Conservation (phyloP, 2,888 invertebrate genomes). For the Tortrix viridana region DNA sequence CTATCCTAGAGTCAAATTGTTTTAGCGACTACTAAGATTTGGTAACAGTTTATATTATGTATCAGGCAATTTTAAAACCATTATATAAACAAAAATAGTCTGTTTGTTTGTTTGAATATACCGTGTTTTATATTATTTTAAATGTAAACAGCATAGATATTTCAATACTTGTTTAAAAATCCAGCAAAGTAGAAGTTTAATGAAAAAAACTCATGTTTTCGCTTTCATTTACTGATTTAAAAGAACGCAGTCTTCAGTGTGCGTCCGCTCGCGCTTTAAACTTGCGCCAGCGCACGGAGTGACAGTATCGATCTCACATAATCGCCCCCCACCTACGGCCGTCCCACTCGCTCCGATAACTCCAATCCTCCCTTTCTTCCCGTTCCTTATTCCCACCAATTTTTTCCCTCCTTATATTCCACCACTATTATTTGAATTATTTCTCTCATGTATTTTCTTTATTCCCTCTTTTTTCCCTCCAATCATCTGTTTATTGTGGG, state of each 20-base stretch:
- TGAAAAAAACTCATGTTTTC: no score
- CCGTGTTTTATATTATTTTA: no score
- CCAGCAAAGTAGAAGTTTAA: no score
- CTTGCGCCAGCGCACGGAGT: constrained; percentile 55
- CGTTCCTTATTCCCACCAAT: constrained; percentile 82
- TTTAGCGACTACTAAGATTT: no score
- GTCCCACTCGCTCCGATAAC: constrained; percentile 77
- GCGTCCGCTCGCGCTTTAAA: constrained; percentile 40
- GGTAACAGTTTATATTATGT: no score
- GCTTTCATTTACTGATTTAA: not conserved
- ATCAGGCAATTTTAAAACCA: no score
- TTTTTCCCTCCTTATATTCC: constrained; percentile 78
- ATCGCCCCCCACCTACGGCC: constrained; percentile 74
- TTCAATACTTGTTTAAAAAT: no score
- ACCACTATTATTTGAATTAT: constrained; percentile 70
- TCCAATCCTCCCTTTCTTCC: constrained; percentile 81
- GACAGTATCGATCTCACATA: constrained; percentile 82
- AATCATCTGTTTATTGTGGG: constrained; percentile 79
- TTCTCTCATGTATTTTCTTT: constrained; percentile 75
- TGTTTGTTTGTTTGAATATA: no score
- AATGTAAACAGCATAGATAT: no score
- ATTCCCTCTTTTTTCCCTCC: constrained; percentile 68
- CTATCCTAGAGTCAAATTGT: no score
- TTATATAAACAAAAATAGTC: no score
- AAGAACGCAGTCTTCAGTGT: not conserved